Percentiles rank a stretch among this genome's conserved stretches.
phyloP scores from a whole-genome alignment of 1,140 invertebrate species.

The Drosophila funebris region DNA sequence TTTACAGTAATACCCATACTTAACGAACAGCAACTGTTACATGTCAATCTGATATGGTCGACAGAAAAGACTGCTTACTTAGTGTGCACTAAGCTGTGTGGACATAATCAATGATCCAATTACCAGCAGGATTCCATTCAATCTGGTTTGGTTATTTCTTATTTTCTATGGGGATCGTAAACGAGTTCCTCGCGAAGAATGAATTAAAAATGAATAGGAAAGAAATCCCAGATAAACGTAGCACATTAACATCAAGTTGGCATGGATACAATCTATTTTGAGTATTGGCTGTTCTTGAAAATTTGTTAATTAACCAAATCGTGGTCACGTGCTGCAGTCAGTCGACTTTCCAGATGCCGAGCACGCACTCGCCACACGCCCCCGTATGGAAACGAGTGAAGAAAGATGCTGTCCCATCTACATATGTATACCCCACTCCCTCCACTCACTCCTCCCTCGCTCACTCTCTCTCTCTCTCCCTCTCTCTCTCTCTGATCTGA shows the following conservation, averaged over 20 bases:
- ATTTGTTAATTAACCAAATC: slow-evolving; percentile 61
- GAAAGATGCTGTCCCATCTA: slow-evolving; percentile 62
- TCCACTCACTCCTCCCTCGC: too few relatives aligned
- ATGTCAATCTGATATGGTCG: slow-evolving; percentile 38
- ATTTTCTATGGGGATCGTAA: neutral
- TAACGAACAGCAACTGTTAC: slow-evolving; percentile 7
- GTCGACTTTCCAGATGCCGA: slow-evolving; percentile 43
- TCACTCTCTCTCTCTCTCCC: too few relatives aligned
- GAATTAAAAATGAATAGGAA: neutral
- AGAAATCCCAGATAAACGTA: neutral
- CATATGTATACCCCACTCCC: too few relatives aligned
- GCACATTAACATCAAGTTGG: neutral
- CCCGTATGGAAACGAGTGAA: slow-evolving; percentile 45
- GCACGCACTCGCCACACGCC: slow-evolving; percentile 29
- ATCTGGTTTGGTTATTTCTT: too few relatives aligned
- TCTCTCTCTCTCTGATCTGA: neutral
- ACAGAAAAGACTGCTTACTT: neutral
- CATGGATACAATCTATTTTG: slow-evolving; percentile 1
- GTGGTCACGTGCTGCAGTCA: slow-evolving; percentile 59
- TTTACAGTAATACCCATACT: slow-evolving; percentile 33
- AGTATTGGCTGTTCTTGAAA: slow-evolving; percentile 63
- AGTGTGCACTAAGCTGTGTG: slow-evolving; percentile 4
- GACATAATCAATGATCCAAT: slow-evolving; percentile 39
- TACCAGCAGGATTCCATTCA: slow-evolving; percentile 22
- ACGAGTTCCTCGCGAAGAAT: neutral